A percentile compares a stretch with the other conserved stretches of the same genome.
phyloP scores from a whole-genome alignment of 37 sponge, comb jelly and placozoan species.

The Crambe crambe region DNA sequence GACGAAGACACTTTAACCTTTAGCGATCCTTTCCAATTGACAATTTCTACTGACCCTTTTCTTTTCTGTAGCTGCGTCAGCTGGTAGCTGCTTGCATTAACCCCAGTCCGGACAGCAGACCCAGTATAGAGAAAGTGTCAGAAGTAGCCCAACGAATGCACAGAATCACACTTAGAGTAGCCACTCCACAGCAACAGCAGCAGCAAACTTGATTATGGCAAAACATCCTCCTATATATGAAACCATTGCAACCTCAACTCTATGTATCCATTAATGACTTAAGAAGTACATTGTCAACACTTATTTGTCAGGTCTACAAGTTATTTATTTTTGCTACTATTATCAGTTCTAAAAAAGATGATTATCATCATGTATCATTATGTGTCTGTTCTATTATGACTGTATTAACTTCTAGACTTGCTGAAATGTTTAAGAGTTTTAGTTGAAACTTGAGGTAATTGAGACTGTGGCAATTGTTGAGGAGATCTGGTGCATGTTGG shows the following conservation, averaged over 20 bases:
- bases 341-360: no score
- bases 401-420: background rate
- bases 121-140: conserved; percentile 81
- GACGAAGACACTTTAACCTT: no score
- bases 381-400: background rate
- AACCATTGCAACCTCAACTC: background rate
- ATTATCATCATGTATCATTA: background rate
- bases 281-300: background rate
- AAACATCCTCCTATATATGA: background rate
- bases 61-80: conserved; percentile 82
- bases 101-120: conserved; percentile 87
- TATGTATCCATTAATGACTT: background rate
- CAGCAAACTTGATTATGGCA: background rate
- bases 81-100: conserved; percentile 90
- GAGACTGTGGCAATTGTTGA: no score
- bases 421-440: no score
- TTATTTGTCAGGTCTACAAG: background rate
- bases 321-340: no score
- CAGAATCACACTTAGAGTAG: conserved; percentile 1
- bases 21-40: no score
- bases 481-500: background rate
- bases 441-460: no score
- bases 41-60: no score
- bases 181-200: background rate
- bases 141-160: conserved; percentile 90